These are phyloP conservation scores for Ceyx melanurus DNA, from an alignment of 2,113 vertebrate genomes.

Conservation along the genomic window DNA sequence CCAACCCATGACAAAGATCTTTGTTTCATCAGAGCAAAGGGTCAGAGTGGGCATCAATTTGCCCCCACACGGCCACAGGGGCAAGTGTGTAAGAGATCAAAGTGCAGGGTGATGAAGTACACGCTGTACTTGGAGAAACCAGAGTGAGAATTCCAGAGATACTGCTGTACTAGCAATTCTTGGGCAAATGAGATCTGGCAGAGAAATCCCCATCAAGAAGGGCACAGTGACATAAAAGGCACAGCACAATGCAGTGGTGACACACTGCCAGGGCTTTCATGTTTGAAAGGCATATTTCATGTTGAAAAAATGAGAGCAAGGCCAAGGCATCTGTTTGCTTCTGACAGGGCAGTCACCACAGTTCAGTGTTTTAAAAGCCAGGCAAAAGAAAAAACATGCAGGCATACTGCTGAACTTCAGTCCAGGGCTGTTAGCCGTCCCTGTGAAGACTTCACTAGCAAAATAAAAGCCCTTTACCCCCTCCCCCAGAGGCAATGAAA, in stretches of 20 bases:
- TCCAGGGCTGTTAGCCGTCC: background rate
- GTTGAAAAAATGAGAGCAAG: background rate
- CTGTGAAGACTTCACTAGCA: background rate
- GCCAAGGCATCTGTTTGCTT: background rate
- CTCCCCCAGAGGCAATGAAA: background rate
- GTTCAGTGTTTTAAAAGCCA: background rate
- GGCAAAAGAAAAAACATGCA: background rate
- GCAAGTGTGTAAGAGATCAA: slow-evolving; percentile 1
- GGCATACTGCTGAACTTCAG: background rate
- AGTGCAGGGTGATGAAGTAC: slow-evolving; percentile 44
- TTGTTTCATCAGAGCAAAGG: background rate
- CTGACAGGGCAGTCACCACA: background rate
- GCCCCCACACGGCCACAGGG: slow-evolving; percentile 3
- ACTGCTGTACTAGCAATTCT: slow-evolving; percentile 56
- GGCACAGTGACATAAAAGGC: slow-evolving; percentile 61
- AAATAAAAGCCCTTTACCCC: background rate
- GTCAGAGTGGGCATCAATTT: slow-evolving; percentile 39
- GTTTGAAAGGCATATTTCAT: slow-evolving; percentile 39
- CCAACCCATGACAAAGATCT: slow-evolving; percentile 23
- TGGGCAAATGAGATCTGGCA: slow-evolving; percentile 56
- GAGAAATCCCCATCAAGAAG: slow-evolving; percentile 12
- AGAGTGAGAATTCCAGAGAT: slow-evolving; percentile 39
- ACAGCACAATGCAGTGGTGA: slow-evolving; percentile 52
- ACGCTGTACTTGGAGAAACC: slow-evolving; percentile 17
- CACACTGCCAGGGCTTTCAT: slow-evolving; percentile 61